Conservation (phyloP, 2,888 invertebrate genomes). For the Dioctria linearis region DNA sequence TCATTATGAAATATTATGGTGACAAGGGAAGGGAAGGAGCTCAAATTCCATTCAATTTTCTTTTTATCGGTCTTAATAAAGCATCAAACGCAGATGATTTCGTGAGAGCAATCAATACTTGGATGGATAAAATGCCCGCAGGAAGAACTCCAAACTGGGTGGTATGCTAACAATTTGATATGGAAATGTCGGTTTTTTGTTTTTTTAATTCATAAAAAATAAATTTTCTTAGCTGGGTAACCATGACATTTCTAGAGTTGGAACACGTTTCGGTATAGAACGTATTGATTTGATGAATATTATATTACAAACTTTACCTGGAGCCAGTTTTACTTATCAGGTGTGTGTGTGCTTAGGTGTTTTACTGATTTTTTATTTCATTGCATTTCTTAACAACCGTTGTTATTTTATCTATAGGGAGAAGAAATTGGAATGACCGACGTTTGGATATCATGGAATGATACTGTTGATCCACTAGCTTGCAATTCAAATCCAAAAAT, state of each 20-base stretch:
- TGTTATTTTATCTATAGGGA: conserved; percentile 73
- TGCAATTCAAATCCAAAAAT: conserved; percentile 76
- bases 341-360: conserved; percentile 62
- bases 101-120: conserved; percentile 72
- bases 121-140: conserved; percentile 75
- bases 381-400: too few relatives aligned
- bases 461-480: conserved; percentile 78
- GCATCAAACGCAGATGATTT: conserved; percentile 74
- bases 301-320: conserved; percentile 85
- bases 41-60: conserved; percentile 79
- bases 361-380: too few relatives aligned
- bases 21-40: conserved; percentile 71
- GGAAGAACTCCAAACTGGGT: conserved; percentile 78
- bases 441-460: conserved; percentile 75
- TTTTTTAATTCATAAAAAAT: neutral
- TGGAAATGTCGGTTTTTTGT: neutral
- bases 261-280: conserved; percentile 76
- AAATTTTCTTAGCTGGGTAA: conserved; percentile 76
- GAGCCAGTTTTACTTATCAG: conserved; percentile 88
- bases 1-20: conserved; percentile 76
- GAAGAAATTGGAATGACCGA: conserved; percentile 88
- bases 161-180: conserved; percentile 69
- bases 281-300: conserved; percentile 82
- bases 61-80: conserved; percentile 73
- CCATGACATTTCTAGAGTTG: conserved; percentile 78